These are phyloP conservation scores for Eupithecia tripunctaria DNA, from an alignment of 2,888 invertebrate species.

Conservation along the genomic window DNA sequence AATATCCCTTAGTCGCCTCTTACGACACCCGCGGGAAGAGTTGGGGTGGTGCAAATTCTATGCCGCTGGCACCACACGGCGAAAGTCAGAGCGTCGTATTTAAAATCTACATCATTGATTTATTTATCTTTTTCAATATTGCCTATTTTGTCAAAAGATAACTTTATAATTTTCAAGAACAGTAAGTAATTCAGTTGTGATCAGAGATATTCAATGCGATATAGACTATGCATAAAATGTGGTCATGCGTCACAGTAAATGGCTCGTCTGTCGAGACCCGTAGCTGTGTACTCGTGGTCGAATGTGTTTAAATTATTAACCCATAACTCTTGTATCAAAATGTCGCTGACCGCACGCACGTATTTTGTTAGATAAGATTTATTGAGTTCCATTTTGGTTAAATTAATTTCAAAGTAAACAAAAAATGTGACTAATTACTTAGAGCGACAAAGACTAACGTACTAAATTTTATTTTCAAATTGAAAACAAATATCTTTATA, in stretches of 20 bases:
- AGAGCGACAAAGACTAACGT: neutral
- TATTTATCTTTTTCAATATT: no score
- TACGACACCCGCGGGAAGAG: no score
- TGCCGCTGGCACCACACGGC: no score
- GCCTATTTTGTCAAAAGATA: no score
- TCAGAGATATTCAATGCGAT: neutral
- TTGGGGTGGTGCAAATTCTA: no score
- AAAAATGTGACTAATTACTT: constrained; percentile 12
- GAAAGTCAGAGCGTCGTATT: no score
- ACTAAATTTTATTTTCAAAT: neutral
- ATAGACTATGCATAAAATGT: neutral
- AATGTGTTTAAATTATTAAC: constrained; percentile 22
- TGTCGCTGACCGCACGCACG: constrained; percentile 31
- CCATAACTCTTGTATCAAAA: constrained; percentile 27
- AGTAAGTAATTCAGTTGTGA: neutral
- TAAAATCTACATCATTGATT: no score
- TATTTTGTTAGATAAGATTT: constrained; percentile 13
- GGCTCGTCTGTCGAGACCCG: neutral
- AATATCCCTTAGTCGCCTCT: no score
- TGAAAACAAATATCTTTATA: neutral
- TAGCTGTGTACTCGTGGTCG: constrained; percentile 17
- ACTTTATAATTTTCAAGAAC: no score
- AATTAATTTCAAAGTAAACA: constrained; percentile 1
- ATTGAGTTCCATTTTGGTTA: constrained; percentile 10
- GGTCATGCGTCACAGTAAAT: neutral